Base-by-base conservation (phyloP, 2,888 invertebrate species). In the Synanthedon myopaeformis region DNA sequence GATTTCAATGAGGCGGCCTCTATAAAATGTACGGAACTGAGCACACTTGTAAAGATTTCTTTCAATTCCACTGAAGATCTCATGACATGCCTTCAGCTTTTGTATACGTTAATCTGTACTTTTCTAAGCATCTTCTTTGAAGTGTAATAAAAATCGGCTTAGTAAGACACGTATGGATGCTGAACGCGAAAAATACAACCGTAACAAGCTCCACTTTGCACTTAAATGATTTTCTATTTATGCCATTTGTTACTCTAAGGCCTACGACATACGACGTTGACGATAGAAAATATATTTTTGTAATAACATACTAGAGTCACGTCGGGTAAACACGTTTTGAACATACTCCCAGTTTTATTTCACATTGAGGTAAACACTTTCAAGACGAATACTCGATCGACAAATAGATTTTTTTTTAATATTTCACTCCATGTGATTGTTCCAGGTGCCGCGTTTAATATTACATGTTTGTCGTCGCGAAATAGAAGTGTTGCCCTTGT, bases 131-230 rank as follows among this genome's bases (percentile, higher is more conserved):
- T 72, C 65, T 73, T 66, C 73, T 77, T 79, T 78, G 74, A 79
- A 72, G 72, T 64, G 82, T 76, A 82, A 85, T 85, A 86, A 85
- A 84, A 82, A 80, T 79, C 81, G 80, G 75, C 83, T 85, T 83
- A 80, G 67, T 60, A 69, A 57, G 72, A 72, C 75, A 79, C 74
- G 71, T 78, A 70, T 74, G 74, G 66, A 63, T 61, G 63, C 69
- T 64, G 70, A 72, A 75, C 70, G 63, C 58, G 74, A 75, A 70
- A 76, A 79, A 75, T 69, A 70, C 62, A 56, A 61, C 54, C 51
- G 57, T 54, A 57, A 59, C 61, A 64, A 62, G 58, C 57, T 61
- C 50, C 50, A 50, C 59, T 60, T 67, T 65, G 65, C 64, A 53
- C 59, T 57, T 53, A 55, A 42, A 45, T 54, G 49, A 55, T 52